Conservation (phyloP, 2,888 invertebrate genomes). For the Eucriotettix oculatus region DNA sequence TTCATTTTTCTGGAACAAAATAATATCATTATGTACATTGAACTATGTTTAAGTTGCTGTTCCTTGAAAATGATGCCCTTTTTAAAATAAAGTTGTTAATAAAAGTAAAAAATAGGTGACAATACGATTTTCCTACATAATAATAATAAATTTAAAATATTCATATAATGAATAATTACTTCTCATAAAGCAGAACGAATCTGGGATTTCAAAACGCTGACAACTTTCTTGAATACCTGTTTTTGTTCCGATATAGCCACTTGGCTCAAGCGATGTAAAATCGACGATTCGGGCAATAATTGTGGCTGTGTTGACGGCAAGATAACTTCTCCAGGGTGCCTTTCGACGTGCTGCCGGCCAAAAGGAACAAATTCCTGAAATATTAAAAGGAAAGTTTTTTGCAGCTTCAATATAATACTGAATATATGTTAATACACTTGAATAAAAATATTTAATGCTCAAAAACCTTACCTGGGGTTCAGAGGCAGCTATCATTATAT, state of each 20-base stretch:
- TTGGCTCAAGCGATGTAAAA: slow-evolving; percentile 56
- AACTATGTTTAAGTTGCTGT: no score
- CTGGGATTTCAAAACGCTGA: no score
- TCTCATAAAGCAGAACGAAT: no score
- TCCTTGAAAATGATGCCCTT: no score
- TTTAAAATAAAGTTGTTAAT: no score
- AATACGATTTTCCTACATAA: no score
- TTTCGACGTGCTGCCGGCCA: slow-evolving; percentile 62
- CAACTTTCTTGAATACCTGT: not conserved
- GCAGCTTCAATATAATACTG: not conserved
- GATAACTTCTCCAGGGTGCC: slow-evolving; percentile 56
- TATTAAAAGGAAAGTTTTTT: not conserved
- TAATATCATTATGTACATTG: no score
- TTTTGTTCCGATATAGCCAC: slow-evolving; percentile 38
- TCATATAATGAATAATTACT: no score
- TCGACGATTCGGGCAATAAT: slow-evolving; percentile 41
- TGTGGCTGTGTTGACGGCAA: slow-evolving; percentile 28
- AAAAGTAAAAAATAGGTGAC: no score
- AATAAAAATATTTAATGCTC: not conserved
- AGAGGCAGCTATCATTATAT: slow-evolving; percentile 77
- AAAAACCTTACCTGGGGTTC: slow-evolving; percentile 55
- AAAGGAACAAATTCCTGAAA: slow-evolving; percentile 71
- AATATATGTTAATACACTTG: not conserved
- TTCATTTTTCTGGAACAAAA: slow-evolving; percentile 20
- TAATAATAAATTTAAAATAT: no score